Evolutionary conservation across 2,113 vertebrate genomes (phyloP), one percentile per base, ranked within the genome.

Genomic region (Scolopax mira): DNA sequence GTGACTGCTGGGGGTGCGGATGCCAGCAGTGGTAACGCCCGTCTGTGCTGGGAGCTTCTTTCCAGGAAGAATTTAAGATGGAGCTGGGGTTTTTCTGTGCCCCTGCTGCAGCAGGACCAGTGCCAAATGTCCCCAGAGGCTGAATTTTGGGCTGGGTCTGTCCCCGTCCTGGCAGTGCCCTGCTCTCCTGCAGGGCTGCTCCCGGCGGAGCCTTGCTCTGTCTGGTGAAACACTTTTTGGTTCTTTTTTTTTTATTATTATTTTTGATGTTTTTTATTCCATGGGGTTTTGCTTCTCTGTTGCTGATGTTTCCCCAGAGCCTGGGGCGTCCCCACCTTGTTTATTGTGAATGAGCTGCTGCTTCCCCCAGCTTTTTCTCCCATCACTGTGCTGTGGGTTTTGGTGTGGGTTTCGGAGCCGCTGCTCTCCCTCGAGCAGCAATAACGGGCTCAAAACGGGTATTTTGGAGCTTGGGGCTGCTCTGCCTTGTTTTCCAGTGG

Each of bases 321-420:
- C 12, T 28, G 52, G 33, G 31, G 30, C 58, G 11, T 55, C 67
- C 39, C 33, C n/a, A 18, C 14, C 27, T 27, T 37, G 39, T 13
- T 83, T 22, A 11, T 15, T 2, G 8, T 7, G 62, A 58, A 35
- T 2, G 41, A 70, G 49, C 66, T 69, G 54, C 41, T 1, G 1
- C 41, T 84, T 90, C 48, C 37, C 0, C 0, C 35, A 33, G 42
- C 62, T 74, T 78, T 66, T 88, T 57, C 33, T 22, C 39, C 48
- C 48, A 22, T 5, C 0, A 0, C 2, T 25, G 31, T 30, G 51
- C 27, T 28, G 46, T 11, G 49, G 49, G 27, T 52, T 52, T 52
- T 52, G 51, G 51, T 28, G 2, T 25, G 30, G 39, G 14, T 69
- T 89, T 65, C 0, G 2, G 31, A 85, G 42, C 37, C 4, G 7